Evolutionary conservation across 2,113 vertebrate genomes (phyloP).

Genomic region (Neopipo cinnamomea): DNA sequence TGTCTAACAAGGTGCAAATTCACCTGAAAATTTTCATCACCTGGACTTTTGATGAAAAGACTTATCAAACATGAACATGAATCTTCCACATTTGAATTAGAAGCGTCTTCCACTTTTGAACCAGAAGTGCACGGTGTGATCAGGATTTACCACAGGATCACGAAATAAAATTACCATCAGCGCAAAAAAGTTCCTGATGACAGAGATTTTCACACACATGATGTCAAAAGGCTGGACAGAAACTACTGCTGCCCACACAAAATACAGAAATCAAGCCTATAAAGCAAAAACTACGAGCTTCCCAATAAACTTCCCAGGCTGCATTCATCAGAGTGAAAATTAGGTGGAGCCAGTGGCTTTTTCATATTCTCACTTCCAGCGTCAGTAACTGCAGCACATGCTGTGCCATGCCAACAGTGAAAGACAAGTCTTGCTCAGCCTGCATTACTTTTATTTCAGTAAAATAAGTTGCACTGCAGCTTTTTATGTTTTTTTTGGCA

Average conservation of each 20-base stretch:
- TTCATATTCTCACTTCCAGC: neutral
- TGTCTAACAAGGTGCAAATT: neutral
- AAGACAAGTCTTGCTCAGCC: neutral
- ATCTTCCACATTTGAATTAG: neutral
- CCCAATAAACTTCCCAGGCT: neutral
- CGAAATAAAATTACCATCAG: neutral
- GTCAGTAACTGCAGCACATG: neutral
- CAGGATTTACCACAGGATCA: neutral
- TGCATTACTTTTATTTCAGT: neutral
- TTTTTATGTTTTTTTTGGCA: neutral
- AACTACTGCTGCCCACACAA: neutral
- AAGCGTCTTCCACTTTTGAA: neutral
- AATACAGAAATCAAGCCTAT: neutral
- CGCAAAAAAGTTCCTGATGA: neutral
- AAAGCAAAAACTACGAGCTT: neutral
- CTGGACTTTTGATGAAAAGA: neutral
- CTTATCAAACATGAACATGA: neutral
- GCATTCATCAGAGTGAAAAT: neutral
- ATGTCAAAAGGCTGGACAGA: neutral
- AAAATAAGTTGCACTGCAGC: neutral
- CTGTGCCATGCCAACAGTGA: neutral
- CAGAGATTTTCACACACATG: neutral
- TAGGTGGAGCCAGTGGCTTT: slow-evolving; percentile 54
- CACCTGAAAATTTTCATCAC: neutral
- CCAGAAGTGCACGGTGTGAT: neutral